Evolutionary conservation across 2,797 vertebrate genomes (phyloP).

Genomic region (Galaxias olidus): DNA sequence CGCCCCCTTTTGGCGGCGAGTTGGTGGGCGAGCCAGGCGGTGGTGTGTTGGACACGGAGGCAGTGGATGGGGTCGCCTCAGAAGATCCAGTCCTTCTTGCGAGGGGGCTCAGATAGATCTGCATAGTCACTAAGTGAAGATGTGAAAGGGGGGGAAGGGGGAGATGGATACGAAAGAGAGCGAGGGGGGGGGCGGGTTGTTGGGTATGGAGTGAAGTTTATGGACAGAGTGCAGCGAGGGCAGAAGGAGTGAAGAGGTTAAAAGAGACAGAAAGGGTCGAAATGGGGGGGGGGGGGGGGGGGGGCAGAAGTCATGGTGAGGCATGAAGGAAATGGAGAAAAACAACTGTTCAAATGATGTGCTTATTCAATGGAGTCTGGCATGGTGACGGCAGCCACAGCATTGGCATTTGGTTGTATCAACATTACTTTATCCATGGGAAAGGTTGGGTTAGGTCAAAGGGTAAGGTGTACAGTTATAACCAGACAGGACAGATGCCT

Average conservation of each 20-base stretch:
- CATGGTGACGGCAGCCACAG: no score
- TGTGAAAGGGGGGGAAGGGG: slow-evolving; percentile 65
- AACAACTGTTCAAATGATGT: slow-evolving; percentile 41
- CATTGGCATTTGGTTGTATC: no score
- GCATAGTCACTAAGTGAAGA: slow-evolving; percentile 83
- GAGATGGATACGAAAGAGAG: not conserved
- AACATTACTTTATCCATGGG: no score
- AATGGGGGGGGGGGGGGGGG: not conserved
- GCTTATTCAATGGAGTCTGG: no score
- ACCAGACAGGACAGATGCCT: slow-evolving; percentile 67
- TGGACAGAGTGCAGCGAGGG: slow-evolving; percentile 9
- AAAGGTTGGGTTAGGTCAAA: no score
- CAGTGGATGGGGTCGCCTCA: slow-evolving; percentile 42
- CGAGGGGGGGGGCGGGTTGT: not conserved
- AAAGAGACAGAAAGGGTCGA: not conserved
- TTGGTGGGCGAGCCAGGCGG: slow-evolving; percentile 40
- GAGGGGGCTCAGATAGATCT: slow-evolving; percentile 83
- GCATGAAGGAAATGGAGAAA: slow-evolving; percentile 52
- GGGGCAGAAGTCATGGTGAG: slow-evolving; percentile 61
- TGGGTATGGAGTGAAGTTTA: not conserved
- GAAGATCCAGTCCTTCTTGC: slow-evolving; percentile 78
- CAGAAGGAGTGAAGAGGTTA: not conserved
- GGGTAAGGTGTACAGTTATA: no score
- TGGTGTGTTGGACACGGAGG: slow-evolving; percentile 45
- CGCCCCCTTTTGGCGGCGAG: slow-evolving; percentile 47